Percentiles rank a stretch among this genome's conserved stretches.
Evolutionary conservation across 92 coral and sea anemone species (phyloP).

Genomic region (Zoanthus sansibaricus): DNA sequence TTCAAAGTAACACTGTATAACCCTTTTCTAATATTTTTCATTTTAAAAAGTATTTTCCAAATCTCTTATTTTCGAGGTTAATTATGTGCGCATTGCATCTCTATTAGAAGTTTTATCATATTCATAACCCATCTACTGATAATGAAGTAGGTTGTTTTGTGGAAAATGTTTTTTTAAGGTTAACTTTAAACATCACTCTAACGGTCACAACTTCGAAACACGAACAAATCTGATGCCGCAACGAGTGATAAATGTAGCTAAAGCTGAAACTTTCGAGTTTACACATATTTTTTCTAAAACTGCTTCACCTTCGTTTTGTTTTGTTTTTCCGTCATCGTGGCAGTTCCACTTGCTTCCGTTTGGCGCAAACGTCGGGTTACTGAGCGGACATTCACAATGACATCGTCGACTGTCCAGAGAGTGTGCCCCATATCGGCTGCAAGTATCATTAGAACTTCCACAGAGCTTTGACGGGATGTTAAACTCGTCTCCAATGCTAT

Average conservation of each 20-base stretch:
- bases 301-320: constrained; percentile 9
- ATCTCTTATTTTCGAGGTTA: no score
- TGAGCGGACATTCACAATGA: constrained; percentile 7
- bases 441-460: neutral
- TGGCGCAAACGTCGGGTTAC: constrained; percentile 5
- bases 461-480: constrained; percentile 9
- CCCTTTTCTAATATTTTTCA: no score
- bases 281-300: neutral
- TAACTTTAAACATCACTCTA: no score
- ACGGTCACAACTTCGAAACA: no score
- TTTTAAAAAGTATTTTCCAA: no score
- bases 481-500: constrained; percentile 23
- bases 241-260: neutral
- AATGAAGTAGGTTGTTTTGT: no score
- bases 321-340: constrained; percentile 3
- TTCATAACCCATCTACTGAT: no score
- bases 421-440: constrained; percentile 6
- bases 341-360: constrained; percentile 30
- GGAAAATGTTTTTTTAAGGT: no score
- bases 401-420: neutral
- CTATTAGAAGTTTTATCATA: no score
- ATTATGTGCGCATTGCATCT: no score
- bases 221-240: neutral
- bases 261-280: neutral
- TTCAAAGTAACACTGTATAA: no score